These are phyloP conservation scores for Sapajus apella DNA, from an alignment of 2,113 vertebrate species.

Conservation along the genomic window DNA sequence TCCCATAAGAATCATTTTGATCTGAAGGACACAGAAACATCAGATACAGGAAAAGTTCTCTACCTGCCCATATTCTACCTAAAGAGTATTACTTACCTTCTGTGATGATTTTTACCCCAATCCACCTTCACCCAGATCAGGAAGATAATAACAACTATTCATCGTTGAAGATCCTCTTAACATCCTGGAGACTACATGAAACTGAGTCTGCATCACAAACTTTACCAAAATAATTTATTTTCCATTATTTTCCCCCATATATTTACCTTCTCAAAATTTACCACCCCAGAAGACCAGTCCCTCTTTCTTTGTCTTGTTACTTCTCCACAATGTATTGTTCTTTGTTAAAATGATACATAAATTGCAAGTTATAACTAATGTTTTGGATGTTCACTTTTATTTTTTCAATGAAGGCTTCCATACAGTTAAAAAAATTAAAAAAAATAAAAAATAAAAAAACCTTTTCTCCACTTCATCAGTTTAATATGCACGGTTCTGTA, in stretches of 20 bases:
- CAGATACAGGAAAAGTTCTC: neutral
- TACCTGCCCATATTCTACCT: neutral
- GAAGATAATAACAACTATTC: neutral
- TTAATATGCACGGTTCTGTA: neutral
- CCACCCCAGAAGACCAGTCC: neutral
- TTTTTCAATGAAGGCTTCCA: neutral
- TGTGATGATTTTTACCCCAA: neutral
- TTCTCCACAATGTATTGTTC: neutral
- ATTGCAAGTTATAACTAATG: neutral
- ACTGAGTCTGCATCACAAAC: neutral
- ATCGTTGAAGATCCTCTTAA: neutral
- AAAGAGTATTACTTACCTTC: neutral
- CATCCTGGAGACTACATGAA: neutral
- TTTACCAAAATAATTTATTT: neutral
- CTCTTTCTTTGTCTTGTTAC: neutral
- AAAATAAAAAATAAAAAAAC: too few species aligned
- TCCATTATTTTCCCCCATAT: neutral
- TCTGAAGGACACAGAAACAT: neutral
- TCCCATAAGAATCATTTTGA: neutral
- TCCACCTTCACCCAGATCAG: rapidly evolving
- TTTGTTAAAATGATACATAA: neutral
- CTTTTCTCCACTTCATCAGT: neutral
- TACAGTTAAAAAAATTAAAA: neutral
- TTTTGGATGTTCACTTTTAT: neutral
- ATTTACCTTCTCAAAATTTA: neutral